These are phyloP conservation scores for Crematogaster levior DNA, from an alignment of 2,888 invertebrate genomes.

Conservation along the genomic window DNA sequence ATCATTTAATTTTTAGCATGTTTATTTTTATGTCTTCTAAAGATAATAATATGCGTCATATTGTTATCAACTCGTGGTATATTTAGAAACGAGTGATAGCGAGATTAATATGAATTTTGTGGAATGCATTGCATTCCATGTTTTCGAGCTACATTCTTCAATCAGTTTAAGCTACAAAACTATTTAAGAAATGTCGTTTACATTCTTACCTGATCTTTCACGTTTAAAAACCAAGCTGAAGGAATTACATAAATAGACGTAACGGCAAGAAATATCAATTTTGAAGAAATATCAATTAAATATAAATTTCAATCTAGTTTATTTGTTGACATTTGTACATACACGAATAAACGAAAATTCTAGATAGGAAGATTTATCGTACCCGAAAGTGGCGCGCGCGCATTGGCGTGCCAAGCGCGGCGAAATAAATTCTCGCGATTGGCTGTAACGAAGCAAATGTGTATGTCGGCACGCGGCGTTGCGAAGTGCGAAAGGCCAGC, in stretches of 20 bases:
- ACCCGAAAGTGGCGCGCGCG: neutral
- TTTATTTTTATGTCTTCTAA: neutral
- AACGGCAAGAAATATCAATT: too few relatives aligned
- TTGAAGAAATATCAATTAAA: too few relatives aligned
- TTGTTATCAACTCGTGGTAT: neutral
- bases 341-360: neutral
- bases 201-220: neutral
- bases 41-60: neutral
- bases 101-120: neutral
- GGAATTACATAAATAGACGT: neutral
- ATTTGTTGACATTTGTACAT: neutral
- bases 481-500: conserved; percentile 22
- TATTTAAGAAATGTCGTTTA: neutral
- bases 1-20: too few relatives aligned
- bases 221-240: neutral
- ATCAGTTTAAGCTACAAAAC: neutral
- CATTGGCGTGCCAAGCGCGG: neutral
- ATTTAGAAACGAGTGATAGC: neutral
- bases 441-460: conserved; percentile 26
- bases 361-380: neutral
- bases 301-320: neutral
- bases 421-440: conserved; percentile 35
- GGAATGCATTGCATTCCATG: neutral
- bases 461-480: neutral
- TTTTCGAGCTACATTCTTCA: neutral